phyloP scores from a whole-genome alignment of 1,140 invertebrate genomes.

The Eumeta japonica region DNA sequence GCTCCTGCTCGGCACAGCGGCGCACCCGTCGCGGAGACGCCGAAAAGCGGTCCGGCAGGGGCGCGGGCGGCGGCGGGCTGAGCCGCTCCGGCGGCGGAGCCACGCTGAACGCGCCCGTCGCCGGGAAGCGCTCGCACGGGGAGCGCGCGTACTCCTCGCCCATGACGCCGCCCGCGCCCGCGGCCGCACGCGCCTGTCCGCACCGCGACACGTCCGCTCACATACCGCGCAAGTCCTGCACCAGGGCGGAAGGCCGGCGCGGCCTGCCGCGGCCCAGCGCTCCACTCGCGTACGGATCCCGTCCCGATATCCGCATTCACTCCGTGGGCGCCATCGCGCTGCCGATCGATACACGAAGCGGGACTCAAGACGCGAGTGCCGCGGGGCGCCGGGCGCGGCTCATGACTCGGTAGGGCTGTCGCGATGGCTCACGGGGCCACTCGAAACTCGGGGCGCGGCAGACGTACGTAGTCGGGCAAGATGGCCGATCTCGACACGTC shows the following conservation, averaged over 20 bases:
- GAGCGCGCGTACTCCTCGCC: slow-evolving; percentile 58
- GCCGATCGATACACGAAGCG: slow-evolving; percentile 51
- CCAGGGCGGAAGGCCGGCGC: no score
- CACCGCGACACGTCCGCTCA: slow-evolving; percentile 27
- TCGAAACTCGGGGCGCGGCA: slow-evolving; percentile 45
- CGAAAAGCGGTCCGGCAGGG: slow-evolving; percentile 52
- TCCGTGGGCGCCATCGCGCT: slow-evolving; percentile 46
- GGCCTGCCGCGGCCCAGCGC: slow-evolving; percentile 20
- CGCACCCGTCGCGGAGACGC: slow-evolving; percentile 57
- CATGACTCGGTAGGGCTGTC: slow-evolving; percentile 20
- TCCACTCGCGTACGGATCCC: slow-evolving; percentile 28
- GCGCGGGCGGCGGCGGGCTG: slow-evolving; percentile 51
- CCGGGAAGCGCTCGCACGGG: slow-evolving; percentile 54
- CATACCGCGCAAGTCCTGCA: slow-evolving; percentile 37
- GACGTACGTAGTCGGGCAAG: slow-evolving; percentile 47
- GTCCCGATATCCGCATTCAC: slow-evolving; percentile 50
- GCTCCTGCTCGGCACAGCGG: slow-evolving; percentile 49
- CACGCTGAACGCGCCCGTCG: slow-evolving; percentile 57
- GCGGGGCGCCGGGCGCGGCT: slow-evolving; percentile 24
- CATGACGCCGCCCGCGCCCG: slow-evolving; percentile 46
- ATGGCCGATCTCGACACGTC: slow-evolving; percentile 52
- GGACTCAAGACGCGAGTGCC: slow-evolving; percentile 43
- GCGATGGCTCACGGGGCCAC: slow-evolving; percentile 14
- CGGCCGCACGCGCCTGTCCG: slow-evolving; percentile 45
- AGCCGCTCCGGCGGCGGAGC: slow-evolving; percentile 47